Percentiles rank a stretch among this genome's conserved stretches.
Conservation (phyloP, 64 coral and sea anemone genomes). For the Catalaphyllia jardinei region DNA sequence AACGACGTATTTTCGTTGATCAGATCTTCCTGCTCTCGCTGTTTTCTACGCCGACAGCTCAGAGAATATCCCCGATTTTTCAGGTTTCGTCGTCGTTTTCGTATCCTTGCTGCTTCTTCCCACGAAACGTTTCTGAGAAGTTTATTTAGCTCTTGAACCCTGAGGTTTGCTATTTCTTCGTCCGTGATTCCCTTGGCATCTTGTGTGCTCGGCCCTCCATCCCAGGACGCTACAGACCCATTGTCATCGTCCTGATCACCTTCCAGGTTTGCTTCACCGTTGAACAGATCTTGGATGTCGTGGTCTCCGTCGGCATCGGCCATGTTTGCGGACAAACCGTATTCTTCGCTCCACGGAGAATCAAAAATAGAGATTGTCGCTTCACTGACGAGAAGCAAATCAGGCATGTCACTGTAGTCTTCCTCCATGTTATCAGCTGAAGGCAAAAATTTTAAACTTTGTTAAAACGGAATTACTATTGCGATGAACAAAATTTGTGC, state of each 20-base stretch:
- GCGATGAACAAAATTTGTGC: too few relatives aligned
- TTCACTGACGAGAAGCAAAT: background rate
- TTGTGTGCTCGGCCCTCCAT: background rate
- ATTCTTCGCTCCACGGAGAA: background rate
- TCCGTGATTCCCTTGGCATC: conserved; percentile 42
- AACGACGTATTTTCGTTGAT: conserved; percentile 20
- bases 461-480: too few relatives aligned
- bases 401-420: background rate
- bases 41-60: conserved; percentile 38
- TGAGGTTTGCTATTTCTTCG: conserved; percentile 41
- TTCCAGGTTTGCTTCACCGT: background rate
- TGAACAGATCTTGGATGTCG: conserved; percentile 13
- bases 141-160: conserved; percentile 49
- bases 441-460: background rate
- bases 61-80: conserved; percentile 84
- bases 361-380: background rate
- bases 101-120: conserved; percentile 42
- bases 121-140: conserved; percentile 13
- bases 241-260: background rate
- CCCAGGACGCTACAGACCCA: background rate
- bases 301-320: background rate
- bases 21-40: conserved; percentile 41
- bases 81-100: conserved; percentile 61
- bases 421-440: background rate
- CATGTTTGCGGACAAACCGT: background rate